Base-by-base conservation (phyloP, 2,113 vertebrate genomes). In the Esox niger region DNA sequence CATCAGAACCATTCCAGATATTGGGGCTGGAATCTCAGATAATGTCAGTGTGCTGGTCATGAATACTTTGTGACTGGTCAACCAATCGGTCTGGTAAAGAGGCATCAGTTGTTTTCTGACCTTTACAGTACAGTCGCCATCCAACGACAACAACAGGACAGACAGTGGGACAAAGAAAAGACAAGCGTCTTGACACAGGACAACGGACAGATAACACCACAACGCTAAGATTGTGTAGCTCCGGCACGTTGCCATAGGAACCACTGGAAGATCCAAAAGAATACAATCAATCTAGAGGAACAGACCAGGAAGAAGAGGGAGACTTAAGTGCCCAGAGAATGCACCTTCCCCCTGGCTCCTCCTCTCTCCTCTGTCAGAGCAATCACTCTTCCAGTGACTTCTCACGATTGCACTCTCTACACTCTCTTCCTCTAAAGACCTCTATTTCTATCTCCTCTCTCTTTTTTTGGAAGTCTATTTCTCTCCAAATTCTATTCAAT, bases 191-290 rank as follows among this genome's bases (percentile, higher is more conserved):
- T 90, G 90, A 88, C 79, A 83, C 79, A 62, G 71, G 90, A 88
- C 91, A 92, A 83, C 75, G 71, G 79, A 86, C 82, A 86, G 86
- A 91, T 92, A 91, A 91, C 88, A 82, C 80, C 82, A 88, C 90
- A 89, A 90, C 88, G 89, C 88, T 87, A 90, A 91, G 91, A 90
- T 89, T 91, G 88, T 90, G 89, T 90, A 90, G 87, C 88, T 85
- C 83, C 67, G 80, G 73, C 68, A 78, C 80, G 91, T 92, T 91
- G 82, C 91, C 91, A 91, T 92, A 86, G 91, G 81, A 90, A 90
- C 87, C 82, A 84, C 81, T 79, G 82, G 85, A 68, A 87, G 84
- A 87, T 85, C 85, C 84, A 84, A 88, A 90, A 88, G 88, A 90
- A 85, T 86, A 89, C 87, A 88, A 92, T 92, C 90, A 91, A 92